Evolutionary conservation across 2,797 vertebrate genomes (phyloP).

Genomic region (Periophthalmus magnuspinnatus): DNA sequence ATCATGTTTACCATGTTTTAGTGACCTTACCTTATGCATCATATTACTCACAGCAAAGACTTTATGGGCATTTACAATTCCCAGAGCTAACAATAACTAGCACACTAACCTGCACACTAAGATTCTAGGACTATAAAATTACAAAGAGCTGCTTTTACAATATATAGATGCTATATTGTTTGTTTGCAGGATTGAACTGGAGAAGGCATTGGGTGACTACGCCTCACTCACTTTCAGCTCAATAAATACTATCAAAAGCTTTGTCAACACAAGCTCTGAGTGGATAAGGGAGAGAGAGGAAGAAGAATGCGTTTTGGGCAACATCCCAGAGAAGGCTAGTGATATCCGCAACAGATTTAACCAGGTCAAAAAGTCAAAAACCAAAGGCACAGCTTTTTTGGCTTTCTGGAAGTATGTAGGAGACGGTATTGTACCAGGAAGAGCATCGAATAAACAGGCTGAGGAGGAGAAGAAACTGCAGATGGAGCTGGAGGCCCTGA

Average conservation of each 20-base stretch:
- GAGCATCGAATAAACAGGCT: slow-evolving; percentile 25
- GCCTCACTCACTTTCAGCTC: background rate
- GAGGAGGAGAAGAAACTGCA: background rate
- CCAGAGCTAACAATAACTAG: no score
- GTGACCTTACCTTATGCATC: no score
- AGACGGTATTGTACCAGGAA: background rate
- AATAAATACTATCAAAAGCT: background rate
- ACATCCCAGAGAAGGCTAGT: background rate
- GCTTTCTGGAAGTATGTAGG: no score
- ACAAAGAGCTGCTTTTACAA: no score
- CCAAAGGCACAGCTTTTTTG: no score
- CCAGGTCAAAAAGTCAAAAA: no score
- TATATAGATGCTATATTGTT: background rate
- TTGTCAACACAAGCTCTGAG: background rate
- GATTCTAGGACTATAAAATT: no score
- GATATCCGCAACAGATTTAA: background rate
- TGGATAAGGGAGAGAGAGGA: slow-evolving; percentile 28
- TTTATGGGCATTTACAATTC: no score
- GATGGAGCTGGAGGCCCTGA: background rate
- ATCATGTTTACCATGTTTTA: no score
- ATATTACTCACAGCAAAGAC: no score
- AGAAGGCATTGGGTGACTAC: background rate
- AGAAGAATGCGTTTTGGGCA: slow-evolving; percentile 19
- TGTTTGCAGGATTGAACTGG: background rate
- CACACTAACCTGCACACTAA: no score